These are phyloP conservation scores for Ceratotherium simum DNA, from an alignment of 2,113 vertebrate genomes.

Conservation along the genomic window DNA sequence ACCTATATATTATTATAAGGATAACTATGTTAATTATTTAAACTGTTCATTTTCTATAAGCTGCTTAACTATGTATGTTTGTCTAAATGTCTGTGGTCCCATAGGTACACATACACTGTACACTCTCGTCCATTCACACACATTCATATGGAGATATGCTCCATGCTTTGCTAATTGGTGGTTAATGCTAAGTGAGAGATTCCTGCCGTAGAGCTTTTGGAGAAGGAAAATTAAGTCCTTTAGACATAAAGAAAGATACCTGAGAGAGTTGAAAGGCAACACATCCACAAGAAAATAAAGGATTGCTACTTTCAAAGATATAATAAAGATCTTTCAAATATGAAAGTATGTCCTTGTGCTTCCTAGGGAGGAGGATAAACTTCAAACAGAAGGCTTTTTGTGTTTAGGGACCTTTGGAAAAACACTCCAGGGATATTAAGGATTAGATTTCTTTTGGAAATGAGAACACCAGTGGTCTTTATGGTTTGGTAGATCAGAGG, in stretches of 20 bases:
- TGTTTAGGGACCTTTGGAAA: neutral
- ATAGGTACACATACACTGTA: too few relatives aligned
- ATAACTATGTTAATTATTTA: conserved; percentile 35
- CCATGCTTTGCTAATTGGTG: conserved; percentile 63
- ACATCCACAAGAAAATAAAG: conserved; percentile 7
- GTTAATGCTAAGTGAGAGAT: conserved; percentile 72
- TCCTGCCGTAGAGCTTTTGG: conserved; percentile 71
- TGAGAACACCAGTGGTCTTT: neutral
- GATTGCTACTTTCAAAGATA: conserved; percentile 11
- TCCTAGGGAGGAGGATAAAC: neutral
- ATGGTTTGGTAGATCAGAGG: neutral
- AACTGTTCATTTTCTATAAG: conserved; percentile 42
- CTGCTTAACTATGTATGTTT: neutral
- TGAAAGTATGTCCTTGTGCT: neutral
- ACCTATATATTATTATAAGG: neutral
- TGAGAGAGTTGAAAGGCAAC: conserved; percentile 50
- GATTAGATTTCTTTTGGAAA: conserved; percentile 38
- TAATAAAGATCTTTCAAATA: conserved; percentile 11
- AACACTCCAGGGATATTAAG: neutral
- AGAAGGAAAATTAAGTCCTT: conserved; percentile 72
- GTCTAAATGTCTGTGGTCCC: neutral
- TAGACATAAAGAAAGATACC: conserved; percentile 61
- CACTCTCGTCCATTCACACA: neutral
- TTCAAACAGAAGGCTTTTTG: conserved; percentile 32
- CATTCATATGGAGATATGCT: neutral